Percentiles rank a stretch among this genome's conserved stretches.
Conservation (phyloP, 2,113 vertebrate species). For the Variabilichromis moorii region DNA sequence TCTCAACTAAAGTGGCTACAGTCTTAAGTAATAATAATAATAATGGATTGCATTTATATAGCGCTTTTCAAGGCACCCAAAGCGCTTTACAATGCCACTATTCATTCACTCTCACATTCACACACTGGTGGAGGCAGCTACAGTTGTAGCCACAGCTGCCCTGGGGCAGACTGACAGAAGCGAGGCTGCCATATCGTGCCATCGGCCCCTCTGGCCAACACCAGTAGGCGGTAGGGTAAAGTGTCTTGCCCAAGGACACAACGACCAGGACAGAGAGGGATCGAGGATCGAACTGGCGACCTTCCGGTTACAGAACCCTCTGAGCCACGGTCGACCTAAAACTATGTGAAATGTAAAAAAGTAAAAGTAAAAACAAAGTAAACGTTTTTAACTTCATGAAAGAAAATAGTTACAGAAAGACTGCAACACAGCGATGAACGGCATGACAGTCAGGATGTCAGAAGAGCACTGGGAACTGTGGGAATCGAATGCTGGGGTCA, state of each 20-base stretch:
- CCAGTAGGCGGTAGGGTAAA: not conserved
- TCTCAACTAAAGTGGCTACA: not conserved
- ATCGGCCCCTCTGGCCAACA: not conserved
- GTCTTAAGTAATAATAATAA: not conserved
- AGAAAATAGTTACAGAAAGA: not conserved
- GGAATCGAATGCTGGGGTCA: conserved; percentile 11
- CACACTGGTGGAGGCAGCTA: not conserved
- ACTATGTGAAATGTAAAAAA: not conserved
- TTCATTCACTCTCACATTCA: not conserved
- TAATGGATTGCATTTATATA: not conserved
- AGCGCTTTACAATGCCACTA: not conserved
- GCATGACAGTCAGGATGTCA: not conserved
- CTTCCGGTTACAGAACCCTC: not conserved
- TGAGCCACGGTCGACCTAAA: not conserved
- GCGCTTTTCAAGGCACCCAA: not conserved
- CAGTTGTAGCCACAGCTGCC: not conserved
- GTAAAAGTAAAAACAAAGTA: not conserved
- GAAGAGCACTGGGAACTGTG: conserved; percentile 12
- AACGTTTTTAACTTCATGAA: not conserved
- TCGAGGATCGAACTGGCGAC: not conserved
- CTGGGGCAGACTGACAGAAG: not conserved
- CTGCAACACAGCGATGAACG: not conserved
- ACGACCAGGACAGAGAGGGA: not conserved
- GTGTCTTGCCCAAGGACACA: not conserved
- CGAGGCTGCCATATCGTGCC: not conserved